phyloP scores from a whole-genome alignment of 2,113 vertebrate species.

The Ochotona curzoniae region DNA sequence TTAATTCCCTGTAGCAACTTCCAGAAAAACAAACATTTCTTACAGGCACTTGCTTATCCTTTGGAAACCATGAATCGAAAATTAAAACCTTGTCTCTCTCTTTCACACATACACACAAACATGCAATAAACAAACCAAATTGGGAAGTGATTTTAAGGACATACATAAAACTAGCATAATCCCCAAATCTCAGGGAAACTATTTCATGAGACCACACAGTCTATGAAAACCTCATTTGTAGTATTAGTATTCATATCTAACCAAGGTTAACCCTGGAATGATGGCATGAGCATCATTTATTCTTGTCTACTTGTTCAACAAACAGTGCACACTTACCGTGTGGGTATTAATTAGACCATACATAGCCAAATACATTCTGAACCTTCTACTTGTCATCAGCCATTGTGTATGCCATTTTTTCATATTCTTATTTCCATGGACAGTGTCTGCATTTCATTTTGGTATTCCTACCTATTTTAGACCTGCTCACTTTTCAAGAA shows the following conservation, averaged over 20 bases:
- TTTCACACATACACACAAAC: not conserved
- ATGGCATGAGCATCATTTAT: not conserved
- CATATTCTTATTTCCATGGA: not conserved
- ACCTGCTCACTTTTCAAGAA: not conserved
- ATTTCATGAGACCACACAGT: not conserved
- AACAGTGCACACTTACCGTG: not conserved
- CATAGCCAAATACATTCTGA: not conserved
- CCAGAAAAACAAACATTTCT: slow-evolving; percentile 11
- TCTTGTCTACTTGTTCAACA: not conserved
- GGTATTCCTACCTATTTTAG: not conserved
- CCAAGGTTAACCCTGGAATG: not conserved
- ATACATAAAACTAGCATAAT: not conserved
- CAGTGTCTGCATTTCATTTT: not conserved
- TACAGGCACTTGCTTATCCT: not conserved
- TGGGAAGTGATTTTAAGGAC: not conserved
- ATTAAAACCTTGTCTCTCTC: not conserved
- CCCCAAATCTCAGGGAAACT: not conserved
- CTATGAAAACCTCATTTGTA: not conserved
- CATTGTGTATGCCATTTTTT: not conserved
- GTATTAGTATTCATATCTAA: not conserved
- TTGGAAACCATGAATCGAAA: not conserved
- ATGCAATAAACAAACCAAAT: slow-evolving; percentile 9
- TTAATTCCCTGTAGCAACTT: not conserved
- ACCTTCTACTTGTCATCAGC: not conserved
- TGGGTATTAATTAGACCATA: not conserved